Evolutionary conservation across 2,888 invertebrate genomes (phyloP), one percentile per base, ranked within the genome.

Genomic region (Latheticus oryzae): DNA sequence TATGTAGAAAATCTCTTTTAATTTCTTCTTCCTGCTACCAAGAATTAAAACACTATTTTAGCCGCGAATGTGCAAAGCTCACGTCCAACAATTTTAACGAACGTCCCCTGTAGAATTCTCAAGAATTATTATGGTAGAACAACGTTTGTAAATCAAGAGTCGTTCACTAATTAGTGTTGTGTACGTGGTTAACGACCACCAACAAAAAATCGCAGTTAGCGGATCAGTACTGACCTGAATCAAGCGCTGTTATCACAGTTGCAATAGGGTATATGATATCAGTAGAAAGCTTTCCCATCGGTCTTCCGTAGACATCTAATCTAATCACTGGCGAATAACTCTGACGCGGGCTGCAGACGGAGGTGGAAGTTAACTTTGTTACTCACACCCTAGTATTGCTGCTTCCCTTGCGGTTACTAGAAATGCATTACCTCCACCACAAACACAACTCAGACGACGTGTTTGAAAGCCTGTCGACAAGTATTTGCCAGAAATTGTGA

Each of bases 351-450:
- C n/a, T 9, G 7, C 24, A 40, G 26, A 32, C 51, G 28, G 28
- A 30, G 23, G 32, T 24, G 53, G 28, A 33, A 38, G 40, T 58
- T 58, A 58, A 58, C 54, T 45, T 58, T 13, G 50, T 58, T 58
- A 58, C 42, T 11, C 21, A 40, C 53, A 48, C 58, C 53, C 55
- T 37, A 16, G 37, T 23, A 26, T 53, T 32, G 42, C 33, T 28
- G 23, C 16, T 26, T 40, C 48, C 55, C 52, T 51, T 57, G 58
- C 35, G 53, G 58, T 54, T 51, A 37, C 51, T 28, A 16, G 5
- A 35, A 35, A 38, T 13, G 45, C 51, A 43, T 57, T 51, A 57
- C 51, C 30, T 42, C 26, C 19, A 35, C 58, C 58, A 28, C 58
- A 58, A 58, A 58, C 48, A 57, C 15, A 48, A 47, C 32, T 45